Evolutionary conservation across 2,113 vertebrate species (phyloP).

Genomic region (Pithys albifrons): DNA sequence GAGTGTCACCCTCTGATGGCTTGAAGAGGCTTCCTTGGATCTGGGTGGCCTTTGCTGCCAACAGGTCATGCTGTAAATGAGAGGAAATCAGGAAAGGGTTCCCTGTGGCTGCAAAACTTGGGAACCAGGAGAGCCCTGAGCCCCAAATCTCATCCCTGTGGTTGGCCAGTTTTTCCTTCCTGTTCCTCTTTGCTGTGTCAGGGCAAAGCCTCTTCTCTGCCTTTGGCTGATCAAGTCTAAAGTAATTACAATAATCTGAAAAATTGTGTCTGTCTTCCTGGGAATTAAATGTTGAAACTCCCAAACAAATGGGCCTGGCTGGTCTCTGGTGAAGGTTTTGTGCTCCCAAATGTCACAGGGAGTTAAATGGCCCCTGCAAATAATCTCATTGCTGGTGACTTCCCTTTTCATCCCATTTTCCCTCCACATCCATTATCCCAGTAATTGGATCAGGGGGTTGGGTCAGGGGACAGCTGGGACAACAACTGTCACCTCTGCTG

Average conservation of each 20-base stretch:
- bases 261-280: background rate
- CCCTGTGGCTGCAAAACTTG: background rate
- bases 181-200: background rate
- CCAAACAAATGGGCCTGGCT: background rate
- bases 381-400: conserved; percentile 46
- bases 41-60: background rate
- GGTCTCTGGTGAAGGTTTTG: background rate
- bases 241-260: background rate
- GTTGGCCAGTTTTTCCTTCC: background rate
- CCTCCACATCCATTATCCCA: background rate
- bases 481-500: background rate
- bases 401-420: conserved; percentile 29
- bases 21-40: background rate
- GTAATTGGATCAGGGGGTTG: background rate
- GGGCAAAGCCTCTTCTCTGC: background rate
- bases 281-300: background rate
- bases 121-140: rapidly evolving
- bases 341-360: background rate
- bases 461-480: background rate
- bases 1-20: background rate
- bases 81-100: background rate
- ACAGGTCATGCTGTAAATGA: background rate
- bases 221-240: background rate
- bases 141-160: rapidly evolving
- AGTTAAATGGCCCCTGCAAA: conserved; percentile 5